Evolutionary conservation across 1,140 invertebrate species (phyloP).

Genomic region (Drosophila littoralis): DNA sequence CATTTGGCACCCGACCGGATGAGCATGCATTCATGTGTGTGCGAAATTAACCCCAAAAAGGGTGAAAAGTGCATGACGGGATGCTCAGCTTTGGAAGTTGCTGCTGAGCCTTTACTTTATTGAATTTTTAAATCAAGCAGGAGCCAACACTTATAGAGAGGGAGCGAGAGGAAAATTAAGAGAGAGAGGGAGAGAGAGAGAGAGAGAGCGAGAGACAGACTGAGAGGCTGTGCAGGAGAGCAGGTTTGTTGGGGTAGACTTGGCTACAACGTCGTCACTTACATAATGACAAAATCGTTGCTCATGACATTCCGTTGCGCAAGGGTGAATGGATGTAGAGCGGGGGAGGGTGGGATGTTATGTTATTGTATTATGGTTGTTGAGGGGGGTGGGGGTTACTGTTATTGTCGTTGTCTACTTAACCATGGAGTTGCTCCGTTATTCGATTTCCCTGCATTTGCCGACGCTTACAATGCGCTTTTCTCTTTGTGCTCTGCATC

Average conservation of each 20-base stretch:
- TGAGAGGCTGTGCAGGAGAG: conserved; percentile 7
- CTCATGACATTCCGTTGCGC: conserved; percentile 28
- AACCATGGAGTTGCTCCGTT: conserved; percentile 37
- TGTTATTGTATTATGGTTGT: neutral
- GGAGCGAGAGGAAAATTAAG: neutral
- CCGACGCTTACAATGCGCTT: conserved; percentile 38
- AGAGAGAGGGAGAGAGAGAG: neutral
- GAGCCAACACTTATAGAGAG: neutral
- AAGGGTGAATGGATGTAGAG: neutral
- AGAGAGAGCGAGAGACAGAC: neutral
- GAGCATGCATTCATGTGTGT: conserved; percentile 36
- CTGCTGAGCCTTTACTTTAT: conserved; percentile 49
- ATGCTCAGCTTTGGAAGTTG: conserved; percentile 15
- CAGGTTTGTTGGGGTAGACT: conserved; percentile 2
- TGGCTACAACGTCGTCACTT: conserved; percentile 25
- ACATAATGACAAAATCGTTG: conserved; percentile 59
- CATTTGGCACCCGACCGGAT: conserved; percentile 31
- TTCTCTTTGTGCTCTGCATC: conserved; percentile 15
- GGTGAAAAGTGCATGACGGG: conserved; percentile 6
- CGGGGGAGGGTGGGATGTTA: neutral
- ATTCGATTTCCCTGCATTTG: conserved; percentile 60
- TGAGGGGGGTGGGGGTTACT: neutral
- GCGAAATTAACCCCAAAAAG: conserved; percentile 6
- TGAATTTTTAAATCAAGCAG: conserved; percentile 42
- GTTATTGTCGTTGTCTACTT: conserved; percentile 19